Evolutionary conservation across 2,797 vertebrate genomes (phyloP).

Genomic region (Diplodus sargus): DNA sequence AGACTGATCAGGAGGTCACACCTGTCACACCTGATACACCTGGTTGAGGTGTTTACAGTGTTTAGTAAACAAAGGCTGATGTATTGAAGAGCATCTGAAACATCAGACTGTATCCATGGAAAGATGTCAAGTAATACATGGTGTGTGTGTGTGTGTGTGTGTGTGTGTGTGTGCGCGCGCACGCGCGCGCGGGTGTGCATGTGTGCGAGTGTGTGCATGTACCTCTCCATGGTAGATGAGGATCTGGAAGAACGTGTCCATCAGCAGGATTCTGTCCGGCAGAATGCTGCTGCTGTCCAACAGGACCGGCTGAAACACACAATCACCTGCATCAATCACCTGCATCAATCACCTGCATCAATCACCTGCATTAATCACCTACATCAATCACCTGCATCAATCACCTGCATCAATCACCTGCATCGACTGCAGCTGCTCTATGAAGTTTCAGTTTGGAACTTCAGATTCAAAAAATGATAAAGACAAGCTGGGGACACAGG

Average conservation of each 20-base stretch:
- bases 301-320: slow-evolving; percentile 90
- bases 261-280: slow-evolving; percentile 95
- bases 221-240: slow-evolving; percentile 99
- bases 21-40: too few relatives aligned
- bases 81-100: too few relatives aligned
- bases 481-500: too few relatives aligned
- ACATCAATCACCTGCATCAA: too few relatives aligned
- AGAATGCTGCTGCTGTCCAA: slow-evolving; percentile 98
- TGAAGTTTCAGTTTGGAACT: background rate
- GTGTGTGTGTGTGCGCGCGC: background rate
- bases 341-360: background rate
- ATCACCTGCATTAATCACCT: background rate
- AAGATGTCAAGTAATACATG: too few relatives aligned
- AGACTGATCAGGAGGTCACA: too few relatives aligned
- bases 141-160: background rate
- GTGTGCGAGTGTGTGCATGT: slow-evolving; percentile 17
- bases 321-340: background rate
- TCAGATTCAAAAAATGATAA: background rate
- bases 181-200: too few relatives aligned
- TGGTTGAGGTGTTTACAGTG: too few relatives aligned
- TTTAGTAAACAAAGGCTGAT: background rate
- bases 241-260: slow-evolving; percentile 99
- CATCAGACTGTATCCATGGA: too few relatives aligned
- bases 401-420: background rate
- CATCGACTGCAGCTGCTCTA: background rate